Evolutionary conservation across 2,113 vertebrate species (phyloP).

Genomic region (Eubucco bourcierii): DNA sequence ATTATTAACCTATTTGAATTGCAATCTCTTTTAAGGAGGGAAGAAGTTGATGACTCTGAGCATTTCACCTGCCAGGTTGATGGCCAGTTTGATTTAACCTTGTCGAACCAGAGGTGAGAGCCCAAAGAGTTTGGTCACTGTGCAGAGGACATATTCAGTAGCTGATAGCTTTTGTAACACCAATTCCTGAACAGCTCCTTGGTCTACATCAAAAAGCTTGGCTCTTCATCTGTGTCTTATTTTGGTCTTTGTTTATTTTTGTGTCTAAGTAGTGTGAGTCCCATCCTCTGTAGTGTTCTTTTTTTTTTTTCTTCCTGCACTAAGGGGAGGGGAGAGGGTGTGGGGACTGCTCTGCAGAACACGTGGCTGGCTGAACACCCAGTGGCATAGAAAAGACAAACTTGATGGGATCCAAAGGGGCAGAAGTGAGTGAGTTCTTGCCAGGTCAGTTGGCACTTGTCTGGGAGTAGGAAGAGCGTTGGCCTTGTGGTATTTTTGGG

Average conservation of each 20-base stretch:
- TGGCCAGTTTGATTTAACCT: constrained; percentile 57
- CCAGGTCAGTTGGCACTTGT: background rate
- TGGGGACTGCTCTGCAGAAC: background rate
- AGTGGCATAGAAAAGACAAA: background rate
- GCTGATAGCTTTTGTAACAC: background rate
- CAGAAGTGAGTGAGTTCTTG: background rate
- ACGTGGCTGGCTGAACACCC: background rate
- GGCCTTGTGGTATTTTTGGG: background rate
- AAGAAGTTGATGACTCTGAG: constrained; percentile 54
- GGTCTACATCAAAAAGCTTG: background rate
- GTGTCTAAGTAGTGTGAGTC: background rate
- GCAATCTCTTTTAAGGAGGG: constrained; percentile 47
- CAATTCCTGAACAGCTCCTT: background rate
- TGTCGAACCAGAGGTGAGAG: constrained; percentile 50
- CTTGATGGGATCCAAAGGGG: background rate
- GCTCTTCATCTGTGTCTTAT: background rate
- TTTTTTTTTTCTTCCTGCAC: background rate
- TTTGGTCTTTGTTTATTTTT: background rate
- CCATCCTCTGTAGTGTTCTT: background rate
- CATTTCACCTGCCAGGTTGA: constrained; percentile 60
- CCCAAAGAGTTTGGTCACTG: background rate
- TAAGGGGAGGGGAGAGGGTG: background rate
- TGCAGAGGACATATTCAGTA: background rate
- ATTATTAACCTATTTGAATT: background rate
- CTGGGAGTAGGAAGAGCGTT: background rate